Evolutionary conservation across 2,797 vertebrate genomes (phyloP).

Genomic region (Amphiprion clarkii): DNA sequence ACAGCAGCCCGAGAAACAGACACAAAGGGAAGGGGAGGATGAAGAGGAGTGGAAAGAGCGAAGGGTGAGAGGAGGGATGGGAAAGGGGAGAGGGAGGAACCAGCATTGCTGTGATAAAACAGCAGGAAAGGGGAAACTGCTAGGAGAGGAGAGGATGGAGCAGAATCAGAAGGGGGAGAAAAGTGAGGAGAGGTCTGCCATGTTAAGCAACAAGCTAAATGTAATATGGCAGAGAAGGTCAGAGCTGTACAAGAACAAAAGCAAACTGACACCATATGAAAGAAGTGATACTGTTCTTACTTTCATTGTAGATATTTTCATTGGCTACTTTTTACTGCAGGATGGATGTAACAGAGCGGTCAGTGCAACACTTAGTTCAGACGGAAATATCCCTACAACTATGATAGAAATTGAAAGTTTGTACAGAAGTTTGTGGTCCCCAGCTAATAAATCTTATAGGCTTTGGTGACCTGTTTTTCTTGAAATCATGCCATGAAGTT

Average conservation of each 20-base stretch:
- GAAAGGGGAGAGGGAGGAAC: conserved; percentile 7
- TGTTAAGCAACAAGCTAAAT: conserved; percentile 10
- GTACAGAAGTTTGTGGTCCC: too few species aligned
- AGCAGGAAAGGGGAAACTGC: conserved; percentile 13
- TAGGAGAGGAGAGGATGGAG: conserved; percentile 6
- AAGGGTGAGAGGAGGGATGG: conserved; percentile 4
- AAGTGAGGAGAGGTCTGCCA: conserved; percentile 16
- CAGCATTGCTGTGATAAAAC: conserved; percentile 11
- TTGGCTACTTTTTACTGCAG: conserved; percentile 9
- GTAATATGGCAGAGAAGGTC: conserved; percentile 33
- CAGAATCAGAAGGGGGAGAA: conserved; percentile 16
- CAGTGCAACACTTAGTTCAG: too few species aligned
- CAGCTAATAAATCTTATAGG: too few species aligned
- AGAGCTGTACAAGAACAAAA: conserved; percentile 31
- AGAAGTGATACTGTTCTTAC: neutral
- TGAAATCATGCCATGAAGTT: too few species aligned
- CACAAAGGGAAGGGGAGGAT: conserved; percentile 13
- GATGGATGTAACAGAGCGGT: neutral
- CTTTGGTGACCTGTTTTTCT: too few species aligned
- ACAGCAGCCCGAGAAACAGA: conserved; percentile 6
- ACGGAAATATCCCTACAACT: too few species aligned
- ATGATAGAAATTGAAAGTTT: too few species aligned
- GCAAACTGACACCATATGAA: conserved; percentile 17
- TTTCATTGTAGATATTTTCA: neutral
- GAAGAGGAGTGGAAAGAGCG: neutral